Conservation (phyloP, 2,113 vertebrate species). For the Pogonocichla stellata region DNA sequence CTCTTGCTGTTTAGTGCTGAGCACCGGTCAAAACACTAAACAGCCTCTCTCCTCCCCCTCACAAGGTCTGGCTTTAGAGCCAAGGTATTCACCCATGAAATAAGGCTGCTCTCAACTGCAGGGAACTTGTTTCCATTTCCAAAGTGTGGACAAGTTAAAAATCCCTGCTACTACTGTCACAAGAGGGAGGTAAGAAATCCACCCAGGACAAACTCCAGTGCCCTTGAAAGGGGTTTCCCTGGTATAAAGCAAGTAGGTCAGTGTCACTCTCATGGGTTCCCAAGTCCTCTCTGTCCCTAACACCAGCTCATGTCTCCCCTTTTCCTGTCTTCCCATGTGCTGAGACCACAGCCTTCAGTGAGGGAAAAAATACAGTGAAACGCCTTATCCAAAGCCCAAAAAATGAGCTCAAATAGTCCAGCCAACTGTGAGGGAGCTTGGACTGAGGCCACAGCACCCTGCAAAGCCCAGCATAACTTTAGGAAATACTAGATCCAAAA, state of each 20-base stretch:
- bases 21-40: neutral
- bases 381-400: neutral
- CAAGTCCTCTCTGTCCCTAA: neutral
- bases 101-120: neutral
- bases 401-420: neutral
- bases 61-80: neutral
- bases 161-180: neutral
- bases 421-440: neutral
- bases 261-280: neutral
- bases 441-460: neutral
- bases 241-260: neutral
- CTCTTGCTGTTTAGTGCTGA: neutral
- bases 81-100: neutral
- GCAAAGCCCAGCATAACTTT: neutral
- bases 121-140: conserved; percentile 2
- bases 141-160: neutral
- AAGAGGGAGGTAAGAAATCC: neutral
- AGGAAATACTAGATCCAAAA: conserved; percentile 54
- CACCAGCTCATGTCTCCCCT: neutral
- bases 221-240: neutral
- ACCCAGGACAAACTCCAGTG: neutral
- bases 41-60: neutral
- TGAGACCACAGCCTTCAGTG: neutral
- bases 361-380: neutral
- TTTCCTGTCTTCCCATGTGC: neutral